Base-by-base conservation (phyloP, 2,888 invertebrate species). In the Clusia tigrina region DNA sequence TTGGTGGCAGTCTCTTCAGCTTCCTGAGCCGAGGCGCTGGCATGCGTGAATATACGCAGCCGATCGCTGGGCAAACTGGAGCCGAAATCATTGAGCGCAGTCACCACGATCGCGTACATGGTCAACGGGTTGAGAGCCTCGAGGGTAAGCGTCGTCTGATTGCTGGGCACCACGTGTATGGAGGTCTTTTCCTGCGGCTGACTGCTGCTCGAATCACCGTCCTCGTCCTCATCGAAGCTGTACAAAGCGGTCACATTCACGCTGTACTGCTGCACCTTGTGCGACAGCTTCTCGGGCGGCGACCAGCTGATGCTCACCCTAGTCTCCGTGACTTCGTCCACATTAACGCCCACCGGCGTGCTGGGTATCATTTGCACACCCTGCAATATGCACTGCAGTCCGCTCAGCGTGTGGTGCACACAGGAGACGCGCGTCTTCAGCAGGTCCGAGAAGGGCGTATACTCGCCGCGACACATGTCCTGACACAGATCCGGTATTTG, bases 391-490 rank as follows among this genome's bases (percentile, higher is more conserved):
- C 94, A 94, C 61, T 93, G 91, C 38, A 94, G 80, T 0, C 93
- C 93, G 73, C 90, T 90, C 76, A 93, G 89, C 70, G 93, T 93
- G 74, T 93, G 92, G 0, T 91, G 88, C 0, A 93, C 90, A 78
- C 94, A 94, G 2, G 92, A 92, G 80, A 93, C 92, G 74, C 94
- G 92, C 0, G 93, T 92, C 81, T 91, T 91, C 64, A 94, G 89
- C 74, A 90, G 90, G 78, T 93, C 92, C 0, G 92, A 92, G 66
- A 93, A 93, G 1, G 92, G 89, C 0, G 92, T 92, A 82, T 93
- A 94, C 80, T 93, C 92, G 24, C 94, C 94, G 1, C 92, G 86
- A 78, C 94, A 94, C 68, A 94, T 92, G 70, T 93, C 93, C 77
- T 92, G 93, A 78, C 94, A 94, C 71, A 93, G 89, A 80, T 93